Evolutionary conservation across 2,113 vertebrate species (phyloP).

Genomic region (Limnothrissa miodon): DNA sequence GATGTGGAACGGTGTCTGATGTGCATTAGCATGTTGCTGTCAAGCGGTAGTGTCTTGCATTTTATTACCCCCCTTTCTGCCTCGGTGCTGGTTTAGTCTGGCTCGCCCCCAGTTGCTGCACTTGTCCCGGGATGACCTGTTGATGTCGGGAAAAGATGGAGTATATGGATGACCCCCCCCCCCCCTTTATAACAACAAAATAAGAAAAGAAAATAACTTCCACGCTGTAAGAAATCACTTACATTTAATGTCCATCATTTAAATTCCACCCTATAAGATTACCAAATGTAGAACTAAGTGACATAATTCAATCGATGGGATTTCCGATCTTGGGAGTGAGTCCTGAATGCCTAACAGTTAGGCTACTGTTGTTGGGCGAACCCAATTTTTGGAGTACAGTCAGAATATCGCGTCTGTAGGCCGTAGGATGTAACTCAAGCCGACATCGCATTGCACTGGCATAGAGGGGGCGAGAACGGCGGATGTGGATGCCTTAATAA

Average conservation of each 20-base stretch:
- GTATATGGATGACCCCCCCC: not conserved
- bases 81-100: slow-evolving; percentile 59
- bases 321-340: not conserved
- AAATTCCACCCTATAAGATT: too few species aligned
- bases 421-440: slow-evolving; percentile 50
- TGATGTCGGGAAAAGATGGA: slow-evolving; percentile 66
- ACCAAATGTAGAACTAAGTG: not conserved
- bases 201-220: not conserved
- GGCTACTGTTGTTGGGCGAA: slow-evolving; percentile 25
- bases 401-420: slow-evolving; percentile 50
- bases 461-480: slow-evolving; percentile 42
- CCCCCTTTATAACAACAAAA: not conserved
- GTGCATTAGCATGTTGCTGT: slow-evolving; percentile 11
- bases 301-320: not conserved
- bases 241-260: too few species aligned
- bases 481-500: slow-evolving; percentile 54
- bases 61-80: slow-evolving; percentile 40
- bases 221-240: not conserved
- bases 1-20: not conserved
- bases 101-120: slow-evolving; percentile 63
- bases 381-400: slow-evolving; percentile 22
- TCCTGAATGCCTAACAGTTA: not conserved
- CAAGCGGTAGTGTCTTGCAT: slow-evolving; percentile 55
- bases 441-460: slow-evolving; percentile 54
- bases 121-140: slow-evolving; percentile 77